Evolutionary conservation across 2,888 invertebrate species (phyloP).

Genomic region (Pecten maximus): DNA sequence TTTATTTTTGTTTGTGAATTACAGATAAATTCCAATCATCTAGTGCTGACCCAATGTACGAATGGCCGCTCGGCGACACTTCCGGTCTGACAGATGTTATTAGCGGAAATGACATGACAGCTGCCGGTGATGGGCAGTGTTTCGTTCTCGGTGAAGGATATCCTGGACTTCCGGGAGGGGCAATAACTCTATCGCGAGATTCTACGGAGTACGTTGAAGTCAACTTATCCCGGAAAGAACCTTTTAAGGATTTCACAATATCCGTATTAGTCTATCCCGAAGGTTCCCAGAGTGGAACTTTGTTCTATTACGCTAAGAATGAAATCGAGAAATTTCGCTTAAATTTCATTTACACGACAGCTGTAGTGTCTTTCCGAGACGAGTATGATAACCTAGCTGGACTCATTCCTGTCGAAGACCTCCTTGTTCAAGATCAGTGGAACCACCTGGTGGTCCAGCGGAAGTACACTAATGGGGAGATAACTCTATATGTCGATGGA

Average conservation of each 20-base stretch:
- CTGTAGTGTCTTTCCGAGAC: slow-evolving; percentile 66
- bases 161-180: slow-evolving; percentile 37
- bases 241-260: slow-evolving; percentile 47
- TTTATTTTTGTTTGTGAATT: neutral
- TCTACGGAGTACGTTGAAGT: slow-evolving; percentile 41
- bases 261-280: slow-evolving; percentile 46
- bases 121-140: slow-evolving; percentile 43
- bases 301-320: slow-evolving; percentile 48
- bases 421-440: slow-evolving; percentile 59
- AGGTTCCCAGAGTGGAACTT: slow-evolving; percentile 43
- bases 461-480: slow-evolving; percentile 60
- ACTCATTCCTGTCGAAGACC: slow-evolving; percentile 58
- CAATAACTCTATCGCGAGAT: slow-evolving; percentile 39
- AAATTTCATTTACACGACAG: slow-evolving; percentile 39
- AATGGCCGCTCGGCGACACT: slow-evolving; percentile 52
- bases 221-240: slow-evolving; percentile 16
- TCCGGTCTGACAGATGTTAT: slow-evolving; percentile 45
- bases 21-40: neutral
- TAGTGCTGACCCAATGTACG: slow-evolving; percentile 36
- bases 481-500: slow-evolving; percentile 63
- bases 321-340: slow-evolving; percentile 49
- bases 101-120: slow-evolving; percentile 23
- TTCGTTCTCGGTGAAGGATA: slow-evolving; percentile 41
- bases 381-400: slow-evolving; percentile 68
- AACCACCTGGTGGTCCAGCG: slow-evolving; percentile 64